Evolutionary conservation across 2,888 invertebrate genomes (phyloP).

Genomic region (Petrolisthes manimaculis): DNA sequence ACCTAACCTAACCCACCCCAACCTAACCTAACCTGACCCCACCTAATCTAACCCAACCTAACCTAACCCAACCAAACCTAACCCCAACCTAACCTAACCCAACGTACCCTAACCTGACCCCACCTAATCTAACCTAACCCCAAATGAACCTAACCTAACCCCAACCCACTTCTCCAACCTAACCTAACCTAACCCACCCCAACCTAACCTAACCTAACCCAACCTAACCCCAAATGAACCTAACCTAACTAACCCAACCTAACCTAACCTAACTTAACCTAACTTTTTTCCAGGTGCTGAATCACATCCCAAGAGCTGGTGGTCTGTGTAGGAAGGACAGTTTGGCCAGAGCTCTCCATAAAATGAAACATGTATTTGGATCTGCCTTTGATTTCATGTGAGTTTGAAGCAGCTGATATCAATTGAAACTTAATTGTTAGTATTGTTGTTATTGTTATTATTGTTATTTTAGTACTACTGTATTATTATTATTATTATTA

Average conservation of each 20-base stretch:
- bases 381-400: slow-evolving; percentile 88
- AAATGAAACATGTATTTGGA: slow-evolving; percentile 86
- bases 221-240: background rate
- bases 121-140: no score
- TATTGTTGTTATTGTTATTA: background rate
- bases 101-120: background rate
- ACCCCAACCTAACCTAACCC: background rate
- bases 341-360: slow-evolving; percentile 81
- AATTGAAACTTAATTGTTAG: background rate
- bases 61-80: no score
- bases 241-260: background rate
- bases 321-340: slow-evolving; percentile 88
- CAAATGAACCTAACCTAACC: background rate
- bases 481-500: no score
- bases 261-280: background rate
- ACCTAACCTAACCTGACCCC: background rate
- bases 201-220: background rate
- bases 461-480: background rate
- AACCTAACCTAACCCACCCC: background rate
- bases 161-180: background rate
- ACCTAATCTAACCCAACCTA: no score
- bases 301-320: slow-evolving; percentile 86
- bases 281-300: slow-evolving; percentile 72
- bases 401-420: background rate
- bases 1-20: background rate